Base-by-base conservation (phyloP, 37 sponge, comb jelly and placozoan species). In the Agelas oroides region DNA sequence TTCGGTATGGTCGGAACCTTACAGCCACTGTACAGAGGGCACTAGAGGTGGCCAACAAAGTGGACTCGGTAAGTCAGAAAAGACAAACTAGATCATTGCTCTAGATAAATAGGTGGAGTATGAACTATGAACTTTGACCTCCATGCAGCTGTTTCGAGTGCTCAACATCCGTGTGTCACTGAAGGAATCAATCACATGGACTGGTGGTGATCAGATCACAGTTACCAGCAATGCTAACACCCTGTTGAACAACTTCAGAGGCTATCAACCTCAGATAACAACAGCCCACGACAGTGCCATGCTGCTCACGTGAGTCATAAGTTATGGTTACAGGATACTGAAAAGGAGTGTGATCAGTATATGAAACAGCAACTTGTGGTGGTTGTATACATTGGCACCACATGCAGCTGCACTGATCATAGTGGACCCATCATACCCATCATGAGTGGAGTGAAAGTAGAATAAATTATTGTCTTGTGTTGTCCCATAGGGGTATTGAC, bases 251-350 rank as follows among this genome's bases (percentile, higher is more conserved):
- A 53, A 34, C 36, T 90, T 84, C 56, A 24, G 56, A 21, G 31
- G 31, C 17, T 83, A 84, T 58, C 35, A 39, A 14, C 30, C 52
- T 20, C 53, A 62, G 17, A 66, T 66, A 8, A 66, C 77, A 15
- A 58, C 70, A 38, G 28, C 60, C 3, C 78, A 70, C 55, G 86
- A 86, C 38, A 52, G 38, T 0, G 57, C 78, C 24, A 76, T 77
- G 78, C 19, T 86, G 28, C 37, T 86, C 23, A 86, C 86, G 86
- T 86, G 57, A 86, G 86, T n/a, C n/a, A n/a, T n/a, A n/a, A n/a
- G n/a, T n/a, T n/a, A n/a, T n/a, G n/a, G n/a, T n/a, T n/a, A n/a
- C n/a, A n/a, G n/a, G n/a, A n/a, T n/a, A n/a, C n/a, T n/a, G n/a
- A n/a, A n/a, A n/a, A n/a, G n/a, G n/a, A n/a, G n/a, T n/a, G n/a